Percentiles rank a stretch among this genome's conserved stretches.
Conservation (phyloP, 2,113 vertebrate genomes). For the Himantopus leucocephalus region DNA sequence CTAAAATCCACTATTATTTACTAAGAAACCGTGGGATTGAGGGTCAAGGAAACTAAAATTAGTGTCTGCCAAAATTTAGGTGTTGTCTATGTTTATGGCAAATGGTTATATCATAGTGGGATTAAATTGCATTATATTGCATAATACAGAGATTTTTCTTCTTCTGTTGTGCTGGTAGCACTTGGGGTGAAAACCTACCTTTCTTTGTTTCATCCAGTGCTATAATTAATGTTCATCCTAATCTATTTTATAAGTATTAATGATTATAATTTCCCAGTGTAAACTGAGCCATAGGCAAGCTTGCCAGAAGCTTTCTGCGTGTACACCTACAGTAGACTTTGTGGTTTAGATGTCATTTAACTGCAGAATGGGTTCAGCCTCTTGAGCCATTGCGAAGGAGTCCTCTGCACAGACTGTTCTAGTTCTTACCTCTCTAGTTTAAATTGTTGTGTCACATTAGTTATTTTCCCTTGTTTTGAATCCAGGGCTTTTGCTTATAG, state of each 20-base stretch:
- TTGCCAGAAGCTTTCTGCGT: neutral
- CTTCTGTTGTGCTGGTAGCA: neutral
- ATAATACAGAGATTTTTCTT: neutral
- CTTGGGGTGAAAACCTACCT: neutral
- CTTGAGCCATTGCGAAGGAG: neutral
- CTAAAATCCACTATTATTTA: neutral
- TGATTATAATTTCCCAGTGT: neutral
- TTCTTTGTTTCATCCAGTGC: neutral
- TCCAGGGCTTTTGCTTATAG: neutral
- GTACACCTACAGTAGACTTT: neutral
- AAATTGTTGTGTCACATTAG: neutral
- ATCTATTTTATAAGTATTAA: neutral
- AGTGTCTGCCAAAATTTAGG: neutral
- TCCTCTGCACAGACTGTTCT: neutral
- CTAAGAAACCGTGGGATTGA: neutral
- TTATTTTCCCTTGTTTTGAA: neutral
- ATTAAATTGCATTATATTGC: neutral
- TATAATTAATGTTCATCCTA: rapidly evolving
- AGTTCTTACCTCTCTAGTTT: neutral
- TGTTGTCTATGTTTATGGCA: neutral
- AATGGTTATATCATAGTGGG: neutral
- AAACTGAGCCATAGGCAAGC: neutral
- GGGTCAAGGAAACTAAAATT: neutral
- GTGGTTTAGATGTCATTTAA: neutral
- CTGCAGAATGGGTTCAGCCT: neutral